Evolutionary conservation across 2,888 invertebrate genomes (phyloP), one percentile per base, ranked within the genome.

Genomic region (Drosophila yooni): DNA sequence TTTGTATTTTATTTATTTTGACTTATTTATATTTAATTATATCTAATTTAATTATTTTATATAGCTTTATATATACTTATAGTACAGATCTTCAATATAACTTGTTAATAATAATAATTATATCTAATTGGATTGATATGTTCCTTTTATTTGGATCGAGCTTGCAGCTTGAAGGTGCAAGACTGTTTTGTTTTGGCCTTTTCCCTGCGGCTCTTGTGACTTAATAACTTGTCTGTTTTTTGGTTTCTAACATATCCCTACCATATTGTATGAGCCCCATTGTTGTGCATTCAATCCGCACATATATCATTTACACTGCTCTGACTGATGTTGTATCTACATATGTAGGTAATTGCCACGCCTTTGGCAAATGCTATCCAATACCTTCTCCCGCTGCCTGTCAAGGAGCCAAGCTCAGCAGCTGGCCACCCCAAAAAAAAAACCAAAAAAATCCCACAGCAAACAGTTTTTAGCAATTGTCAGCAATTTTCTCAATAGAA

Each of bases 381-480:
- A 15, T 33, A 3, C 6, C 36, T 7, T 34, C n/a, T 18, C 2
- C 46, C 2, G 18, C 33, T 27, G 15, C 1, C 13, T 33, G 50
- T 36, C 43, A 13, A 53, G 29, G 31, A 11, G 56, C 56, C 56
- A 36, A 66, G 15, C 57, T 36, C 13, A 57, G 10, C 46, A 56
- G 48, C 54, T 54, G 51, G 10, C 31, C 8, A 43, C 29, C 29
- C 25, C n/a, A 25, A 36, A 3, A 27, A 3, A 21, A 50, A 15
- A n/a, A 21, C 1, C 43, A n/a, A 21, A 51, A 40, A 21, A 34
- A n/a, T 18, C 67, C 40, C 74, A 53, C 34, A 43, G 52, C 63
- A 38, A 58, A 52, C 38, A 52, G 67, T 86, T 91, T 91, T 91
- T 76, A 83, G 92, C 91, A 92, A 91, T 92, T 91, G 92, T 91